Percentiles rank a stretch among this genome's conserved stretches.
These are phyloP conservation scores for Coturnix japonica DNA, from an alignment of 2,113 vertebrate species.

Conservation along the genomic window DNA sequence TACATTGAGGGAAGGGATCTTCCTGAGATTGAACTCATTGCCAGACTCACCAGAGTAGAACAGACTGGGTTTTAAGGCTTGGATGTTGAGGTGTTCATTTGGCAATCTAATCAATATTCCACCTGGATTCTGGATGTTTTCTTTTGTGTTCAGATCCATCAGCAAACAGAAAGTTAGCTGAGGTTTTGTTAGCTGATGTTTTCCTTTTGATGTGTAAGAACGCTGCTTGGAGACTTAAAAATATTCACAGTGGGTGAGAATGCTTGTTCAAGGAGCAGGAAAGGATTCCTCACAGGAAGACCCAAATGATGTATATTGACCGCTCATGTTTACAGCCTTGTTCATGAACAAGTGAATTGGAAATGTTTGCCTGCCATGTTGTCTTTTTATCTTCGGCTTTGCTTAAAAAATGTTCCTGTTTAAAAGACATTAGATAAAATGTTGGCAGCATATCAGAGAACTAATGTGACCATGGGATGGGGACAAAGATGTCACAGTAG, in stretches of 20 bases:
- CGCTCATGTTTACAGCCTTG: fast-evolving
- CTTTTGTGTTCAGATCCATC: not conserved
- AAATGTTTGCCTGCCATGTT: not conserved
- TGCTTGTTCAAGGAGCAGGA: not conserved
- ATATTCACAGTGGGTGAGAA: not conserved
- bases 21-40: fast-evolving
- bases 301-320: fast-evolving
- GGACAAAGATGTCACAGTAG: not conserved
- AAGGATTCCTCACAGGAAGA: not conserved
- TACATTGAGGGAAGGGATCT: not conserved
- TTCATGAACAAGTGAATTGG: fast-evolving
- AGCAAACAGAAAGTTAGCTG: not conserved
- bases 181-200: fast-evolving
- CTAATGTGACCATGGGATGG: not conserved
- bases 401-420: constrained; percentile 58
- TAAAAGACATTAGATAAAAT: not conserved
- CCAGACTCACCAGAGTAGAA: not conserved
- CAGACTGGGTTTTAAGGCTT: not conserved
- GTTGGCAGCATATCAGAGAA: constrained; percentile 34
- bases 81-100: fast-evolving
- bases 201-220: not conserved
- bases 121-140: not conserved
- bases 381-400: constrained; percentile 14
- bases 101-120: not conserved
- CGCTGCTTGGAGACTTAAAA: not conserved